Evolutionary conservation across 2,888 invertebrate genomes (phyloP).

Genomic region (Parascotia fuliginaria): DNA sequence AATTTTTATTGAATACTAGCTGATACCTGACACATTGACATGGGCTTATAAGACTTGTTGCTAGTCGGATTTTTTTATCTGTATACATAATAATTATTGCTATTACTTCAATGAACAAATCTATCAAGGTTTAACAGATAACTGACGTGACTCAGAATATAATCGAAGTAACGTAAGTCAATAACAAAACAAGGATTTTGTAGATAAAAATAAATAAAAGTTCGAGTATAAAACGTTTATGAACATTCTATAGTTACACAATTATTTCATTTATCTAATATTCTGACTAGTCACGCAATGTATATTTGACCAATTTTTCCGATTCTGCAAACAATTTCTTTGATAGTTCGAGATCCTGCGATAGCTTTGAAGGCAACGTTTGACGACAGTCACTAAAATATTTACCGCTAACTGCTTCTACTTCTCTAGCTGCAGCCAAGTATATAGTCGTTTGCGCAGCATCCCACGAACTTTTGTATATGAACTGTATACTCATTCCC

Average conservation of each 20-base stretch:
- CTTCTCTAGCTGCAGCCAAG: constrained; percentile 82
- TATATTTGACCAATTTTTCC: constrained; percentile 80
- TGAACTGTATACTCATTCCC: constrained; percentile 56
- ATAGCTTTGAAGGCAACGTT: constrained; percentile 77
- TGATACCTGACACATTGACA: too few relatives aligned
- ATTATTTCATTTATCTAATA: not conserved
- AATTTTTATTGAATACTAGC: too few relatives aligned
- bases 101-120: too few relatives aligned
- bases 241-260: not conserved
- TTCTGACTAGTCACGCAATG: constrained; percentile 38
- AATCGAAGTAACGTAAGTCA: too few relatives aligned
- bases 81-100: too few relatives aligned
- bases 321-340: constrained; percentile 88
- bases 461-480: constrained; percentile 87
- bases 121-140: too few relatives aligned
- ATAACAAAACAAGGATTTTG: not conserved
- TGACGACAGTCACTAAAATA: constrained; percentile 87
- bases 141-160: too few relatives aligned
- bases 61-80: too few relatives aligned
- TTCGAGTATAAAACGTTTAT: constrained; percentile 4
- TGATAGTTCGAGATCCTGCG: constrained; percentile 81
- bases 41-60: too few relatives aligned
- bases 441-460: constrained; percentile 88
- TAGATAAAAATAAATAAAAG: not conserved
- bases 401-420: constrained; percentile 86